Evolutionary conservation across 2,797 vertebrate species (phyloP).

Genomic region (Aeoliscus strigatus): DNA sequence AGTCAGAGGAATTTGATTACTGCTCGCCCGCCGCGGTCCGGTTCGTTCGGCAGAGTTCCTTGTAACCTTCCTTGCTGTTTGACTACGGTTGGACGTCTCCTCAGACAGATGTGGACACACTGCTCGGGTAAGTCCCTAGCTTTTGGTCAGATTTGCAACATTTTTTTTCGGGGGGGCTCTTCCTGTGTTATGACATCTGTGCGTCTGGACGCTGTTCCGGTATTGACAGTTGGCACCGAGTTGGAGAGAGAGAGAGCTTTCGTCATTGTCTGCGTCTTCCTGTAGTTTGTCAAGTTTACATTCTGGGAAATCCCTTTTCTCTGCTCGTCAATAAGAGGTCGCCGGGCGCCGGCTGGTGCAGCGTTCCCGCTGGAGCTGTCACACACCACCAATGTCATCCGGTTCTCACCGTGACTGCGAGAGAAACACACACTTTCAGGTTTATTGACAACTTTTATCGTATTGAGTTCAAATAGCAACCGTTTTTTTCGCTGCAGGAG

Average conservation of each 20-base stretch:
- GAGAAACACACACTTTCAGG: conserved; percentile 17
- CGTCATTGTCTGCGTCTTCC: conserved; percentile 1
- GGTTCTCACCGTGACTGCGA: conserved; percentile 25
- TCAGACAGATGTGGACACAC: conserved; percentile 74
- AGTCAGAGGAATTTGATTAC: conserved; percentile 57
- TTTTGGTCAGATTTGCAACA: conserved; percentile 32
- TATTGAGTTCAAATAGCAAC: conserved; percentile 39
- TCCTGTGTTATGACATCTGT: conserved; percentile 42
- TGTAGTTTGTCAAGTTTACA: conserved; percentile 36
- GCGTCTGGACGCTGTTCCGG: conserved; percentile 5
- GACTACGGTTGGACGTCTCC: conserved; percentile 22
- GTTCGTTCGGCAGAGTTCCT: conserved; percentile 32
- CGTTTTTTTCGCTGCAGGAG: conserved; percentile 25
- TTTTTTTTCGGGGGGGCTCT: conserved; percentile 9
- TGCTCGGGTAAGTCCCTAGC: conserved; percentile 72
- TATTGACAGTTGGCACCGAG: conserved; percentile 17
- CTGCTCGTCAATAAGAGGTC: background rate
- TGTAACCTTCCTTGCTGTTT: background rate
- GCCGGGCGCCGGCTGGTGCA: conserved; percentile 12
- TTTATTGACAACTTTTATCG: conserved; percentile 58
- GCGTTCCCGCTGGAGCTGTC: conserved; percentile 58
- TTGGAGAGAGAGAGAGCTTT: conserved; percentile 4
- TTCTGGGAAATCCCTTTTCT: background rate
- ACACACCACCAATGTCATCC: conserved; percentile 60
- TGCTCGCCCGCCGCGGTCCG: conserved; percentile 27